Base-by-base conservation (phyloP, 2,888 invertebrate species). In the Myathropa florea region DNA sequence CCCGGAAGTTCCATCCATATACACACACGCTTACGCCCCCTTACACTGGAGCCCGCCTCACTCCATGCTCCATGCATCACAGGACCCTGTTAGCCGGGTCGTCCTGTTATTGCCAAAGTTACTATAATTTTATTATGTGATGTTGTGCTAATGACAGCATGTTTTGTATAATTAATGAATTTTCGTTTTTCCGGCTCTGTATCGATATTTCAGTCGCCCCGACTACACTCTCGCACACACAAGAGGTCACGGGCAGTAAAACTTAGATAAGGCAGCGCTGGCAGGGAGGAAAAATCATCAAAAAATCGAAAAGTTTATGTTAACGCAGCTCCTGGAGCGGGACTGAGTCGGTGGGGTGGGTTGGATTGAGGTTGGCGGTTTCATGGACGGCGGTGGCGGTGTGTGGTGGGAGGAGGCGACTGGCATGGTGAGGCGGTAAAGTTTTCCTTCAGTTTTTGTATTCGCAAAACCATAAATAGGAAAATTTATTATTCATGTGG, bases 101-200 rank as follows among this genome's bases (percentile, higher is more conserved):
- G 75, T n/a, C 61, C 65, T 84, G 76, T 85, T 85, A 85, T 81
- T 81, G 84, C 84, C 46, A 81, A 85, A 85, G 81, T 85, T 85
- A 46, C 84, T 81, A 85, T 85, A 82, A 85, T 85, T 85, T 78
- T 78, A 78, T 85, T 82, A 73, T 82, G 82, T 78, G 82, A 77
- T 85, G 77, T 82, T 85, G 81, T 82, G 82, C 85, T 85, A 85
- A 85, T 82, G 85, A 85, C 85, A 85, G 76, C 84, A 77, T 82
- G 85, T 85, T 81, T 82, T 82, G 82, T 85, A 85, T 82, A 78
- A 82, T 82, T 85, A 85, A 85, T 85, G 82, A 85, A 76, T 84
- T 78, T 81, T 78, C 68, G 77, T 85, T 82, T 82, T 73, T 71
- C 72, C 61, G 59, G 61, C 28, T 55, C 70, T 65, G 46, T 78